Conservation (phyloP, 2,888 invertebrate genomes). For the Auanema sp. region DNA sequence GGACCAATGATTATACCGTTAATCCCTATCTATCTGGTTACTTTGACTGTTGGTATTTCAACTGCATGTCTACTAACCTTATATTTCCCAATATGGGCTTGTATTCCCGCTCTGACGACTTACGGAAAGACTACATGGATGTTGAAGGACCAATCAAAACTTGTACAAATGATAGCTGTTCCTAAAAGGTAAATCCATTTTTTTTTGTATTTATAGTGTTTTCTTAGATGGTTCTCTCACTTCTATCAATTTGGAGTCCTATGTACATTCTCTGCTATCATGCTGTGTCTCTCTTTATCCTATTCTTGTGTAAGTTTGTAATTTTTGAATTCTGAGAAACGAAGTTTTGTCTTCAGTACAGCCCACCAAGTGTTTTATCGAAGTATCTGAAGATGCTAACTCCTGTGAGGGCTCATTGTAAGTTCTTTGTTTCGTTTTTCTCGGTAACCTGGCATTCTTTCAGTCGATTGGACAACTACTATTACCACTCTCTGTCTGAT, state of each 20-base stretch:
- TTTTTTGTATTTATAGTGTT: not conserved
- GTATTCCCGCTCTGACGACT: constrained; percentile 41
- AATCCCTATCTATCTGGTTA: constrained; percentile 34
- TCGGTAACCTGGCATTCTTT: constrained; percentile 15
- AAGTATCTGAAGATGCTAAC: not conserved
- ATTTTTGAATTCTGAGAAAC: not conserved
- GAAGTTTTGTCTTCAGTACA: not conserved
- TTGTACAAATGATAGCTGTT: constrained; percentile 36
- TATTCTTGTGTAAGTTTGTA: constrained; percentile 3
- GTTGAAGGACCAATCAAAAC: constrained; percentile 21
- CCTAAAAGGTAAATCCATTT: constrained; percentile 38
- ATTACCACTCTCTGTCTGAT: constrained; percentile 64
- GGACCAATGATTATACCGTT: constrained; percentile 5
- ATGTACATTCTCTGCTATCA: constrained; percentile 17
- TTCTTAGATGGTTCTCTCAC: constrained; percentile 52
- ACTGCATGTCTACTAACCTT: constrained; percentile 37
- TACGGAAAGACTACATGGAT: constrained; percentile 43
- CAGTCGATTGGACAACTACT: constrained; percentile 33
- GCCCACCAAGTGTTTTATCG: not conserved
- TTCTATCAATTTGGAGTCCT: constrained; percentile 39
- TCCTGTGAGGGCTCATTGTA: not conserved
- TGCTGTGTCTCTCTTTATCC: constrained; percentile 10
- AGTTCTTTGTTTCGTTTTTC: not conserved
- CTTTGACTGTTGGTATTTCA: constrained; percentile 31
- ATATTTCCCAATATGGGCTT: constrained; percentile 23